Evolutionary conservation across 2,797 vertebrate genomes (phyloP).

Genomic region (Hippoglossus hippoglossus): DNA sequence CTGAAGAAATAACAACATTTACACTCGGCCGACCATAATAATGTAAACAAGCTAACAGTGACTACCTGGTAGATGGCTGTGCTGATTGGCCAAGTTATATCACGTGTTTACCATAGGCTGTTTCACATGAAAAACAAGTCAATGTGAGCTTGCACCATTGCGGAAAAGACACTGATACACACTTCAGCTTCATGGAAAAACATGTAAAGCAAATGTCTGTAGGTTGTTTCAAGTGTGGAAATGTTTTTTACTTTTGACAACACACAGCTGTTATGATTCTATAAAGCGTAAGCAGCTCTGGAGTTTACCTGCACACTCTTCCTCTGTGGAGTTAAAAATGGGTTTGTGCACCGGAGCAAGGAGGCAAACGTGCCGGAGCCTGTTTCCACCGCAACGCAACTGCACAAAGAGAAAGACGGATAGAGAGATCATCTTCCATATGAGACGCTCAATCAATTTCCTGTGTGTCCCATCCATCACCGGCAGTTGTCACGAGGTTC

Average conservation of each 20-base stretch:
- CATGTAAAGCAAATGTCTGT: no score
- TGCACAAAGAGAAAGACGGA: conserved; percentile 39
- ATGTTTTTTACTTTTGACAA: not conserved
- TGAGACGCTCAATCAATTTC: conserved; percentile 37
- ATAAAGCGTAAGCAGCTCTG: conserved; percentile 84
- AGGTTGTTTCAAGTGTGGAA: no score
- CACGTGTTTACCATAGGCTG: no score
- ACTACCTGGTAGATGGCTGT: no score
- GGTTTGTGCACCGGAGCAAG: conserved; percentile 77
- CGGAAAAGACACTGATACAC: no score
- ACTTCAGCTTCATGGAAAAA: no score
- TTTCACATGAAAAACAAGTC: no score
- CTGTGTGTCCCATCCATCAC: conserved; percentile 42
- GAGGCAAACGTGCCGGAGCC: conserved; percentile 82
- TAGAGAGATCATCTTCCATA: conserved; percentile 29
- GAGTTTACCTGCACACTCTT: conserved; percentile 85
- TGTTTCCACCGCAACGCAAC: not conserved
- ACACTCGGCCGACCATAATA: no score
- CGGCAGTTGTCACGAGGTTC: not conserved
- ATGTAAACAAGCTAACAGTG: no score
- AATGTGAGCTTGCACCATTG: no score
- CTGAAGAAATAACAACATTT: no score
- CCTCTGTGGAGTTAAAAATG: conserved; percentile 69
- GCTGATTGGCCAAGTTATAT: no score
- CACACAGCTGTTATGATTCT: not conserved